Conservation (phyloP, 2,888 invertebrate genomes). For the Steromphala cineraria region DNA sequence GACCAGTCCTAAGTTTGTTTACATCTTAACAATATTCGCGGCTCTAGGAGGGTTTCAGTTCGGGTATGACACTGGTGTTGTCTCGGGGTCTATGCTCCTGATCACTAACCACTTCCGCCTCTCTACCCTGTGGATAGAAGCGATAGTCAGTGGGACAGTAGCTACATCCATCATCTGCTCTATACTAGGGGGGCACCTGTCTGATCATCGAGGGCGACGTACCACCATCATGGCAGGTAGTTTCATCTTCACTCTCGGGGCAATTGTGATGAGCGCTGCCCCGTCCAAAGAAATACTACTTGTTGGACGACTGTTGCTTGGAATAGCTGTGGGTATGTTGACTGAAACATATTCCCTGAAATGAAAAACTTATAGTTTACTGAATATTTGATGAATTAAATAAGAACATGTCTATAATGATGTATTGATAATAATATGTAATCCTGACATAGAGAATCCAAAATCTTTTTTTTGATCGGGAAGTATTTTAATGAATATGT, state of each 20-base stretch:
- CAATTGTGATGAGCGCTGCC: conserved; percentile 74
- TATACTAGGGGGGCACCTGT: conserved; percentile 73
- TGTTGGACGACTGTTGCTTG: conserved; percentile 74
- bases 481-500: too few relatives aligned
- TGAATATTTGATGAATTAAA: too few relatives aligned
- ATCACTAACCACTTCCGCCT: conserved; percentile 75
- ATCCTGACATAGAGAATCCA: too few relatives aligned
- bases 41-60: conserved; percentile 76
- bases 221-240: conserved; percentile 76
- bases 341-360: neutral
- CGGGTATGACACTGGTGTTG: conserved; percentile 76
- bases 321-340: conserved; percentile 74
- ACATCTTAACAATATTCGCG: conserved; percentile 48
- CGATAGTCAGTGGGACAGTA: conserved; percentile 76
- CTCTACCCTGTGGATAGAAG: conserved; percentile 75
- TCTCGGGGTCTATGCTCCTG: conserved; percentile 77
- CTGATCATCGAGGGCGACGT: conserved; percentile 76
- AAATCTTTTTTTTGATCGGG: too few relatives aligned
- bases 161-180: conserved; percentile 74
- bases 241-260: conserved; percentile 75
- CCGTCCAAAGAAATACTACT: conserved; percentile 66
- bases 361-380: conserved; percentile 33
- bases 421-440: too few relatives aligned
- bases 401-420: too few relatives aligned
- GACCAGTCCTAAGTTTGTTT: conserved; percentile 28